phyloP scores from a whole-genome alignment of 37 sponge, comb jelly and placozoan species.

The Crambe crambe region DNA sequence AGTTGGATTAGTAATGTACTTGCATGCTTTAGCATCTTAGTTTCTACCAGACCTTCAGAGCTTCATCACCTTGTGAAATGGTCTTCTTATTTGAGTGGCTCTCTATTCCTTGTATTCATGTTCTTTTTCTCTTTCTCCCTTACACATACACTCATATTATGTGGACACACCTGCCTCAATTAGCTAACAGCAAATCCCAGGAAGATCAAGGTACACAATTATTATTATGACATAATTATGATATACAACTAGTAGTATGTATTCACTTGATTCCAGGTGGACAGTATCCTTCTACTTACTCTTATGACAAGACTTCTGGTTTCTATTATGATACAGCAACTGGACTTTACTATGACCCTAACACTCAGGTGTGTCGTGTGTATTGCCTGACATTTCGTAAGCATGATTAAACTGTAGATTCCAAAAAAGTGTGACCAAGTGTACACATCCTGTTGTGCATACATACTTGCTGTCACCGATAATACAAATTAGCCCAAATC shows the following conservation, averaged over 20 bases:
- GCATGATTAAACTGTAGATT: not conserved
- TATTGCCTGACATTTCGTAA: too few species aligned
- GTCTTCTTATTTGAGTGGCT: not conserved
- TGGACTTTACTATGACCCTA: constrained; percentile 96
- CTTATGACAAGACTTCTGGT: constrained; percentile 75
- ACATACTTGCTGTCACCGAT: too few species aligned
- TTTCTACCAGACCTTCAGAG: not conserved
- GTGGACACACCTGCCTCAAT: too few species aligned
- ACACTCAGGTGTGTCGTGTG: constrained; percentile 81
- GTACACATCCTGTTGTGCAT: not conserved
- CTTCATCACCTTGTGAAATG: not conserved
- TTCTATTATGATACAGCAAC: constrained; percentile 87
- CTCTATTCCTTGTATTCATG: not conserved
- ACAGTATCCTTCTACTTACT: constrained; percentile 59
- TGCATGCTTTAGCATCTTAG: not conserved
- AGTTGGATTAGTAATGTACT: not conserved
- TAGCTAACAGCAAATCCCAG: not conserved
- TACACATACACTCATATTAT: not conserved
- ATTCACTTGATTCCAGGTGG: not conserved
- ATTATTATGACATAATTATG: too few species aligned
- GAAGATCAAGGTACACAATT: not conserved
- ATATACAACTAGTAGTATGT: not conserved
- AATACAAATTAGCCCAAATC: too few species aligned
- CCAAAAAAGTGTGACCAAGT: too few species aligned
- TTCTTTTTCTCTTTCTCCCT: not conserved